These are phyloP conservation scores for Lacerta agilis DNA, from an alignment of 2,797 vertebrate genomes.

Conservation along the genomic window DNA sequence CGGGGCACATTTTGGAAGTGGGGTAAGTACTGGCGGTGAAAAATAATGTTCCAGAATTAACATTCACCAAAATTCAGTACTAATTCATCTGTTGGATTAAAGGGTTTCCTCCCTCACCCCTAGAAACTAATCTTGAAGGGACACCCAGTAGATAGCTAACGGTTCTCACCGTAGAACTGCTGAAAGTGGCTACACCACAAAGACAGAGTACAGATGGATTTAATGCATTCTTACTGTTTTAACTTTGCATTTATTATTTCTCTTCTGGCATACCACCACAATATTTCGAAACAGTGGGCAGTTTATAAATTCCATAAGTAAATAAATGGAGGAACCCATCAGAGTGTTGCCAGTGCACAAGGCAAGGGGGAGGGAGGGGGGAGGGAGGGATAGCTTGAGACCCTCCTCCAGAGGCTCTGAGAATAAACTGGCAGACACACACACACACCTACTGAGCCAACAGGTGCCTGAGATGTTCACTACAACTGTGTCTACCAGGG, in stretches of 20 bases:
- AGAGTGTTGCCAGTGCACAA: neutral
- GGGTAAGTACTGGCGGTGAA: neutral
- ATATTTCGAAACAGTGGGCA: no score
- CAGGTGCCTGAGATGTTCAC: neutral
- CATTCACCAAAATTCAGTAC: neutral
- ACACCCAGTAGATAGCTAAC: neutral
- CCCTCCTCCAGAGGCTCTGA: neutral
- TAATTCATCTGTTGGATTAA: neutral
- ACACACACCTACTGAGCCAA: neutral
- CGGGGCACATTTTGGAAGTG: neutral
- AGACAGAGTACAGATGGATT: no score
- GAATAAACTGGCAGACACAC: neutral
- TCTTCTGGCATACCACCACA: no score
- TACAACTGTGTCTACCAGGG: neutral
- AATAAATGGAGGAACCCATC: no score
- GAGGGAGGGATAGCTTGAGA: neutral
- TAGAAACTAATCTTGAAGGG: neutral
- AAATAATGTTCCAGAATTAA: neutral
- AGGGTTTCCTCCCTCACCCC: neutral
- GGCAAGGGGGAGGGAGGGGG: neutral
- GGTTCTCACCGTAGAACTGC: no score
- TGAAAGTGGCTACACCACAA: no score
- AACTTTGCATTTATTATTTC: no score
- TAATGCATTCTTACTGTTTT: no score
- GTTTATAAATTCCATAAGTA: no score